phyloP scores from a whole-genome alignment of 2,888 invertebrate genomes.

The Macrosiphum euphorbiae region DNA sequence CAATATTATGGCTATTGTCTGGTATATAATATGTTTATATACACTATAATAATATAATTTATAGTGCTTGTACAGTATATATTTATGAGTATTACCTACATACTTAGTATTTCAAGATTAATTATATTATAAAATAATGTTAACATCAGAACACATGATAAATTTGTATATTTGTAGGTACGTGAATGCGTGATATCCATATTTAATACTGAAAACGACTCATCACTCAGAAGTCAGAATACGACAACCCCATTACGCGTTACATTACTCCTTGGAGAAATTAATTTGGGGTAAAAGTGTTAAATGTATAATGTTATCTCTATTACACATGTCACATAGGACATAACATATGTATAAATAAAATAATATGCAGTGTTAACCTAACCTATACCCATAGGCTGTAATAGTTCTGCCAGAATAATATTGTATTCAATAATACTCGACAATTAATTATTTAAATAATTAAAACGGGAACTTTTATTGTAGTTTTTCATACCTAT shows the following conservation, averaged over 20 bases:
- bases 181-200: neutral
- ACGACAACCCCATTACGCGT: neutral
- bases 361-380: neutral
- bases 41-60: neutral
- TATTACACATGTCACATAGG: no score
- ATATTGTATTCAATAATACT: neutral
- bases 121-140: neutral
- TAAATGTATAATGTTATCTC: neutral
- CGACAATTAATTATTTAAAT: neutral
- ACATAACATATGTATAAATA: neutral
- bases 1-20: neutral
- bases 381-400: neutral
- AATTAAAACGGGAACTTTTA: neutral
- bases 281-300: neutral
- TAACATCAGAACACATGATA: neutral
- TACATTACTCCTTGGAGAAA: neutral
- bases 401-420: neutral
- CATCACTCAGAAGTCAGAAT: neutral
- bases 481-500: neutral
- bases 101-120: neutral
- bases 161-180: neutral
- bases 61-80: neutral
- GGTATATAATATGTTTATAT: neutral
- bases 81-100: neutral
- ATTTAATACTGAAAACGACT: neutral